Percentiles rank a stretch among this genome's conserved stretches.
Evolutionary conservation across 2,113 vertebrate genomes (phyloP).

Genomic region (Petaurus breviceps): DNA sequence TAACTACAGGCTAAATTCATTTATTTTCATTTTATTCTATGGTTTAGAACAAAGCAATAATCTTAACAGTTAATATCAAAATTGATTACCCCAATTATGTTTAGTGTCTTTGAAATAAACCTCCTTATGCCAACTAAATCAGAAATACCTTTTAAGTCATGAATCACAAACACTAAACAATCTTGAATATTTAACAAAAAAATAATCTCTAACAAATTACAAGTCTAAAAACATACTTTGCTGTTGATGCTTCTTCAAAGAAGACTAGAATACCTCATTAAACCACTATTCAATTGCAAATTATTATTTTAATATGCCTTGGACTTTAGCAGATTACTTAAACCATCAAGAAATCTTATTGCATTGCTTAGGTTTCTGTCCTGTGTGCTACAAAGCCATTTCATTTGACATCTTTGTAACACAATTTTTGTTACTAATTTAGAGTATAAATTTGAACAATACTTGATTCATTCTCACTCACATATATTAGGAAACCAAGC

Average conservation of each 20-base stretch:
- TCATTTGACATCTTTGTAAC: not conserved
- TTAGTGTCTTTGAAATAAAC: not conserved
- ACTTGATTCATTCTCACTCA: not conserved
- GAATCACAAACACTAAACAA: constrained; percentile 2
- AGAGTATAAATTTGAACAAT: too few relatives aligned
- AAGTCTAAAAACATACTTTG: not conserved
- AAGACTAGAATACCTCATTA: not conserved
- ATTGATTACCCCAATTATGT: not conserved
- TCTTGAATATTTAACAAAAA: not conserved
- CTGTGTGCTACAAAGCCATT: not conserved
- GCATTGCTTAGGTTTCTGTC: not conserved
- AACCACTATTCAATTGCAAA: not conserved
- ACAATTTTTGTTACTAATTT: not conserved
- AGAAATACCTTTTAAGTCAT: not conserved
- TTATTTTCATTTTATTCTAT: not conserved
- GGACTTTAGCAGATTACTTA: not conserved
- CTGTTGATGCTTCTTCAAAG: not conserved
- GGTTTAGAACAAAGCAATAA: not conserved
- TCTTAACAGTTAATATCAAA: constrained; percentile 1
- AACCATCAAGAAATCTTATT: not conserved
- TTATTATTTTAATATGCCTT: not conserved
- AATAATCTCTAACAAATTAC: not conserved
- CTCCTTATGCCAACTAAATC: not conserved
- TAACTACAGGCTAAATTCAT: not conserved
- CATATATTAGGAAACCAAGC: not conserved